Percentiles rank a stretch among this genome's conserved stretches.
phyloP scores from a whole-genome alignment of 2,113 vertebrate genomes.

The Micromys minutus region DNA sequence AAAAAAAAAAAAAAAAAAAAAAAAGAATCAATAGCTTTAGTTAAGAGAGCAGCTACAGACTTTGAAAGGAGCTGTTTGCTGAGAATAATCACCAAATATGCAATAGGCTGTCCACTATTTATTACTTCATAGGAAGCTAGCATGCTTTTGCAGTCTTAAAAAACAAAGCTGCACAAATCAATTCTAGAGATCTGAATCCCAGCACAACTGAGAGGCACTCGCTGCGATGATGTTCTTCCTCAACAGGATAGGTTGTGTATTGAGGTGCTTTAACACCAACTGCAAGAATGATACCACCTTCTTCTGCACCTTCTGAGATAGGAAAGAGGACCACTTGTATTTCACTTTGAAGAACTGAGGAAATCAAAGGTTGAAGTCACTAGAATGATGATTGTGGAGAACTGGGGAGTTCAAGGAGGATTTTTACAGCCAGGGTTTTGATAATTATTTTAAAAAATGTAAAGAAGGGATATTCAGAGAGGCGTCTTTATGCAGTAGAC shows the following conservation, averaged over 20 bases:
- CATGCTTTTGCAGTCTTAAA: neutral
- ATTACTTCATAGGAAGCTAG: neutral
- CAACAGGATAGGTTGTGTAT: neutral
- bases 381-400: neutral
- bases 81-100: slow-evolving; percentile 3
- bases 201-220: neutral
- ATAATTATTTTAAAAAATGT: neutral
- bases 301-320: neutral
- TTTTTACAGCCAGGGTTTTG: neutral
- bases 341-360: neutral
- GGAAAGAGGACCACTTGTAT: neutral
- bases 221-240: neutral
- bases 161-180: neutral
- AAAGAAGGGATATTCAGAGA: neutral
- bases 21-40: neutral
- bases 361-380: neutral
- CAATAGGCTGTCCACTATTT: neutral
- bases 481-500: neutral
- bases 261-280: neutral
- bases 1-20: no score
- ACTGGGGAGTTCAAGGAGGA: neutral
- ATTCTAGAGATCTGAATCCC: neutral
- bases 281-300: neutral
- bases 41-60: neutral
- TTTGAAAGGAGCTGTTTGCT: neutral